Evolutionary conservation across 2,888 invertebrate genomes (phyloP), one percentile per base, ranked within the genome.

Genomic region (Mythimna ferrago): DNA sequence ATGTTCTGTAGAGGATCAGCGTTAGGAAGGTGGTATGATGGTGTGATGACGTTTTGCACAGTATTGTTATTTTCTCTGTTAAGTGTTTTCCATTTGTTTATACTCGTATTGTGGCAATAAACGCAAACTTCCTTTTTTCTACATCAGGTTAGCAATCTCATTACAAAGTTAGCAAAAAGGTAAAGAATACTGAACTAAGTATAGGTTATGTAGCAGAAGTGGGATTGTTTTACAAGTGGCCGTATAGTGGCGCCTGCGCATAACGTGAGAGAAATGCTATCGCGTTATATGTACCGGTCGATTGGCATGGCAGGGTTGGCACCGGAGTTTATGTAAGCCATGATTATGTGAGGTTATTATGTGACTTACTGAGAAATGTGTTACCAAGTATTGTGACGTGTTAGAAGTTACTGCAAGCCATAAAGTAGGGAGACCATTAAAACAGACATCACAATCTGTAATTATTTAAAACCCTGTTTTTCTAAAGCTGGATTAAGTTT

Each of bases 281-380:
- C 84, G 80, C 63, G 78, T 76, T 78, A 83, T 83, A 81, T 78
- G 78, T 80, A 86, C 72, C 84, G 86, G 86, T 78, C 67, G 72
- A 74, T 74, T 71, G 74, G 65, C 63, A 76, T 11, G 74, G 44
- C 71, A 86, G 84, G 86, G 84, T 67, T 85, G 66, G 41, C 73
- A 60, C 57, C 10, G 32, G 14, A 2, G 38, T 14, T 74, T 62
- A 54, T 80, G 57, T 62, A 68, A 66, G 54, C 7, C 54, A 7
- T 10, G 44, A 9, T 53, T 72, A 72, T 71, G 56, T 60, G 54
- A 21, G 38, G 48, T 11, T 41, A 19, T 54, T 78, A 61, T 44
- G 41, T 4, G 38, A 19, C 60, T 60, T 54, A 32, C 38, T n/a
- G 3, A 51, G 60, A 71, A 71, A 16, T 41, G 19, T 41, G 19